These are phyloP conservation scores for Ganaspis brasiliensis DNA, from an alignment of 2,888 invertebrate species.

Conservation along the genomic window DNA sequence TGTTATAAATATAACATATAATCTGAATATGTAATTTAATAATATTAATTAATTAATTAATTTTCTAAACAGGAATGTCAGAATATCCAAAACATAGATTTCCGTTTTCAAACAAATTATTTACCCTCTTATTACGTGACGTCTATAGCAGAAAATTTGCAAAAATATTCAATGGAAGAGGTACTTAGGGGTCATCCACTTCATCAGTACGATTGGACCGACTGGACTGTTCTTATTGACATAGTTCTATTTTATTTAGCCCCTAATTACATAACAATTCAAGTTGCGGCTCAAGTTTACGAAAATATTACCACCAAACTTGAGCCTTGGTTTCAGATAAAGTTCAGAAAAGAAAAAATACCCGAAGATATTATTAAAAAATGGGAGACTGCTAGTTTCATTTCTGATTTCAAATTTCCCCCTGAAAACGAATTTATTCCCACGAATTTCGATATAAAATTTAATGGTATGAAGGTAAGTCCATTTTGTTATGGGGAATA, in stretches of 20 bases:
- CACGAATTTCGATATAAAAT: conserved; percentile 87
- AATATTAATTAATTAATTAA: neutral
- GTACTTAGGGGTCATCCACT: conserved; percentile 90
- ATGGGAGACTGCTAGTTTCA: conserved; percentile 87
- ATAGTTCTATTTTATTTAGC: conserved; percentile 87
- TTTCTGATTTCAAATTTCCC: conserved; percentile 88
- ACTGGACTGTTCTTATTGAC: conserved; percentile 93
- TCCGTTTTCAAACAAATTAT: conserved; percentile 93
- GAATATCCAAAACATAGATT: conserved; percentile 90
- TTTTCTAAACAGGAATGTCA: conserved; percentile 85
- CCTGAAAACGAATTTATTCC: conserved; percentile 96
- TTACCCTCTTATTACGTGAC: conserved; percentile 88
- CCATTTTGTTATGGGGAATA: too few relatives aligned
- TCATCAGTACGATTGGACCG: too few relatives aligned
- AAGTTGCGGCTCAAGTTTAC: conserved; percentile 90
- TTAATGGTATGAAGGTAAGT: too few relatives aligned
- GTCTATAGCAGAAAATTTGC: conserved; percentile 84
- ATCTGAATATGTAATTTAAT: too few relatives aligned
- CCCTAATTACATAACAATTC: conserved; percentile 90
- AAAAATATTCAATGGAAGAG: too few relatives aligned
- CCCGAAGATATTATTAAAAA: conserved; percentile 84
- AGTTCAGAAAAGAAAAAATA: conserved; percentile 89
- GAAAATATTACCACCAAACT: conserved; percentile 85
- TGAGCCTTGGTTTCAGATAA: conserved; percentile 96
- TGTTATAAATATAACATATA: too few relatives aligned